Evolutionary conservation across 1,140 invertebrate genomes (phyloP).

Genomic region (Semibalanus balanoides): DNA sequence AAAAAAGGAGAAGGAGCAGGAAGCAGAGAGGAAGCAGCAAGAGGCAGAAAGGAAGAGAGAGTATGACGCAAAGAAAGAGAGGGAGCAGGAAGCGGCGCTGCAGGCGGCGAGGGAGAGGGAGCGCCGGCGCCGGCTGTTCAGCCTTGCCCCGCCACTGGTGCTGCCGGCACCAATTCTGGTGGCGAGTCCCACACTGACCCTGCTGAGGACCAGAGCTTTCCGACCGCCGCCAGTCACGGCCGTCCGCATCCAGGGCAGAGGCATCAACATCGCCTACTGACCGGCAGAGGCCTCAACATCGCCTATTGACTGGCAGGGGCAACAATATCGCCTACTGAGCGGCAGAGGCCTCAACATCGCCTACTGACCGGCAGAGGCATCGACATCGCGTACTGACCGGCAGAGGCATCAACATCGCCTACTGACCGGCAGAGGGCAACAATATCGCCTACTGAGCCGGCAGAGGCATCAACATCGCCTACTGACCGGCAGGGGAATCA

Average conservation of each 20-base stretch:
- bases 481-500: neutral
- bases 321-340: neutral
- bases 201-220: neutral
- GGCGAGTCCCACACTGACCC: conserved; percentile 1
- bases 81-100: neutral
- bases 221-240: neutral
- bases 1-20: neutral
- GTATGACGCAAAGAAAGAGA: too few species aligned
- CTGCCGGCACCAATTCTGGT: neutral
- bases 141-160: neutral
- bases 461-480: neutral
- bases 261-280: conserved; percentile 3
- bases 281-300: neutral
- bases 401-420: too few species aligned
- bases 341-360: too few species aligned
- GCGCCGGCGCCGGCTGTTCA: neutral
- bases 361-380: too few species aligned
- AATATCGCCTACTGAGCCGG: too few species aligned
- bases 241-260: neutral
- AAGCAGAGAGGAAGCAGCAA: neutral
- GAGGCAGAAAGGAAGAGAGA: neutral
- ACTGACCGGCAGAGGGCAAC: too few species aligned
- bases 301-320: too few species aligned
- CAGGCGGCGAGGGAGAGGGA: neutral
- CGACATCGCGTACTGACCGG: too few species aligned